Percentiles rank a stretch among this genome's conserved stretches.
phyloP scores from a whole-genome alignment of 2,113 vertebrate species.

The Silurus meridionalis region DNA sequence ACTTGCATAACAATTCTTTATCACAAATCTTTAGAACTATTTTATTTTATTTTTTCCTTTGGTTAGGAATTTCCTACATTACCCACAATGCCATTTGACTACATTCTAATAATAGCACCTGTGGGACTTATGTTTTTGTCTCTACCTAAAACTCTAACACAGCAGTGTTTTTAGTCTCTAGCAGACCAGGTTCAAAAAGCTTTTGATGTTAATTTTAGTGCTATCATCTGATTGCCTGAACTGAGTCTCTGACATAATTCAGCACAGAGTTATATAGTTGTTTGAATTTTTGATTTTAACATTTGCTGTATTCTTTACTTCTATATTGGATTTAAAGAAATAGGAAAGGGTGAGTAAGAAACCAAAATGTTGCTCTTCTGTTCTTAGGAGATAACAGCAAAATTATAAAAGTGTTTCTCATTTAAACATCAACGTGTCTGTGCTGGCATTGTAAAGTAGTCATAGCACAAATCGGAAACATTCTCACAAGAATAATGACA shows the following conservation, averaged over 20 bases:
- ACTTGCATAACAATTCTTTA: background rate
- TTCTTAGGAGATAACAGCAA: background rate
- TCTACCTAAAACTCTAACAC: background rate
- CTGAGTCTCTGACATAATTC: background rate
- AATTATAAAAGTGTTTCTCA: background rate
- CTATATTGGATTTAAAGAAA: background rate
- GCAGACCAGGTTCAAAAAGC: background rate
- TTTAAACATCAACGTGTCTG: background rate
- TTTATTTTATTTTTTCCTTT: background rate
- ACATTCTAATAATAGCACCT: background rate
- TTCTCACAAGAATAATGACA: background rate
- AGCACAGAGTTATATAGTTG: background rate
- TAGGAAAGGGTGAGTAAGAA: background rate
- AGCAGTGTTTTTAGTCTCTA: background rate
- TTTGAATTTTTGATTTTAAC: background rate
- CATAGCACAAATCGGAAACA: background rate
- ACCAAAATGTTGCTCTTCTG: background rate
- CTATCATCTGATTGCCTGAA: background rate
- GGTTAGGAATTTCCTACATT: background rate
- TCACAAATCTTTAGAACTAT: background rate
- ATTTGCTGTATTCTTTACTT: background rate
- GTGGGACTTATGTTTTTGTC: background rate
- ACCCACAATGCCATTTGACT: background rate
- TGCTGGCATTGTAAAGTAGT: background rate
- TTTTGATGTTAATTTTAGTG: background rate